Conservation (phyloP, 2,797 vertebrate genomes). For the Pygocentrus nattereri region DNA sequence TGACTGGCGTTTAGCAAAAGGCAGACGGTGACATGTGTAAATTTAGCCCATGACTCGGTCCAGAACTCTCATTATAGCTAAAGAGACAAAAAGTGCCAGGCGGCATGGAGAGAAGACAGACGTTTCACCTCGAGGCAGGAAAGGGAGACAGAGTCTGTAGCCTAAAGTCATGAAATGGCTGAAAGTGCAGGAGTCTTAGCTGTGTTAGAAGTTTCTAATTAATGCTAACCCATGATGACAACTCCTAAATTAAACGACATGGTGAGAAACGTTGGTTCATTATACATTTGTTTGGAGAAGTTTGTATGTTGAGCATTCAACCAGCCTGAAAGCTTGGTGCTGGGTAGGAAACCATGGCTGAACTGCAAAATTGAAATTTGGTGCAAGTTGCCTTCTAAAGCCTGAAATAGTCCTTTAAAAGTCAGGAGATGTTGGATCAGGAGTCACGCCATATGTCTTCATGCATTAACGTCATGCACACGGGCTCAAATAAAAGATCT, state of each 20-base stretch:
- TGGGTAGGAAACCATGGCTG: too few relatives aligned
- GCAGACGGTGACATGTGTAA: constrained; percentile 20
- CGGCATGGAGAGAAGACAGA: constrained; percentile 23
- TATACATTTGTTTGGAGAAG: too few relatives aligned
- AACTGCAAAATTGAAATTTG: too few relatives aligned
- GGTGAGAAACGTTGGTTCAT: too few relatives aligned
- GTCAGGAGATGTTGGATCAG: too few relatives aligned
- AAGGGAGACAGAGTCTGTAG: constrained; percentile 12
- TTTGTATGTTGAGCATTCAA: too few relatives aligned
- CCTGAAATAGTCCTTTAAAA: too few relatives aligned
- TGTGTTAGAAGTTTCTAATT: not conserved
- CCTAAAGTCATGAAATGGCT: not conserved
- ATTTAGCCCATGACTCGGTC: constrained; percentile 16
- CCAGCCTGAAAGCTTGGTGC: too few relatives aligned
- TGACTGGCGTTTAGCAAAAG: constrained; percentile 32
- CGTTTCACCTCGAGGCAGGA: constrained; percentile 7
- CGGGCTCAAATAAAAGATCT: too few relatives aligned
- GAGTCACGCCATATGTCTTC: too few relatives aligned
- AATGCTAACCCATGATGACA: not conserved
- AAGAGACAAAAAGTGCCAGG: constrained; percentile 28
- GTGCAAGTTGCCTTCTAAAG: too few relatives aligned
- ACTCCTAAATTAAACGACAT: not conserved
- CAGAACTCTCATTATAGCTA: constrained; percentile 39
- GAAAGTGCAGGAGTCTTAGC: constrained; percentile 5
- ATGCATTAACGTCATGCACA: too few relatives aligned